phyloP scores from a whole-genome alignment of 2,797 vertebrate genomes.

The Serranus cabrilla region DNA sequence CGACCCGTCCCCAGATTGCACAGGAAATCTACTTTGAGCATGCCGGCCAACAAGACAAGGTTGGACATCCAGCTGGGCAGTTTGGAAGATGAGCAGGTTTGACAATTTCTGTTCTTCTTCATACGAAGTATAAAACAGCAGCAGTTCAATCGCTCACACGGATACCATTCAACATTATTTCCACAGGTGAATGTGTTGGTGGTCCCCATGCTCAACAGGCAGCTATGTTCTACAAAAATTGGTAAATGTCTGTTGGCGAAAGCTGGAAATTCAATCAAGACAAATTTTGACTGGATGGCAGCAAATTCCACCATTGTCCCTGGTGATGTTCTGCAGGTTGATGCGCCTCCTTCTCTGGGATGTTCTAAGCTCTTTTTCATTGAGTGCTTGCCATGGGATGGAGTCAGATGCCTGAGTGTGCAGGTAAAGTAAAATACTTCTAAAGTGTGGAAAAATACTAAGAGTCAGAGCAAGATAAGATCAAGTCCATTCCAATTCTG shows the following conservation, averaged over 20 bases:
- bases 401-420: too few species aligned
- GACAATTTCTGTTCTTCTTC: background rate
- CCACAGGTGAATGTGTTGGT: slow-evolving; percentile 75
- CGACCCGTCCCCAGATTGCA: background rate
- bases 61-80: slow-evolving; percentile 56
- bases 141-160: background rate
- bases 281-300: slow-evolving; percentile 32
- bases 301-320: slow-evolving; percentile 11
- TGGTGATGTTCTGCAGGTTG: slow-evolving; percentile 30
- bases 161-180: background rate
- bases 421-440: too few species aligned
- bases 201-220: slow-evolving; percentile 65
- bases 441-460: too few species aligned
- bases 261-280: slow-evolving; percentile 56
- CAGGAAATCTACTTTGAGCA: fast-evolving
- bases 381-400: too few species aligned
- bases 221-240: slow-evolving; percentile 64
- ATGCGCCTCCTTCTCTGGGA: too few species aligned
- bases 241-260: slow-evolving; percentile 53
- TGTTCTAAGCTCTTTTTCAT: too few species aligned
- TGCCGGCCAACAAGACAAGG: slow-evolving; percentile 27
- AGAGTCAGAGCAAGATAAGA: too few species aligned
- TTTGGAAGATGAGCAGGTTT: slow-evolving; percentile 63
- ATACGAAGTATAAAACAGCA: background rate
- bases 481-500: too few species aligned